Conservation (phyloP, 2,888 invertebrate genomes). For the Tachina grossa region DNA sequence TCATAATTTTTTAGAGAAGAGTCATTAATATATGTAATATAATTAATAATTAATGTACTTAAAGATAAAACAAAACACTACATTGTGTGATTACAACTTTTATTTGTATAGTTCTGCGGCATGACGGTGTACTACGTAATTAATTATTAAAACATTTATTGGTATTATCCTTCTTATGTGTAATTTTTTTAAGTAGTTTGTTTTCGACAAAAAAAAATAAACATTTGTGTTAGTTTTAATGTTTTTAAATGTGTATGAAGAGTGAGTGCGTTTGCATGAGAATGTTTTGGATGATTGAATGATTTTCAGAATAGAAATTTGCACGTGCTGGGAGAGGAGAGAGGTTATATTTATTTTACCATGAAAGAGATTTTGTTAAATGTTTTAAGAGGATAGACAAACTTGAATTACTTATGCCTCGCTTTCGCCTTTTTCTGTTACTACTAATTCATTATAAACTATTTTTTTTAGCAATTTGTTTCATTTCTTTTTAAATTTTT, state of each 20-base stretch:
- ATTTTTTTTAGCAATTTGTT: slow-evolving; percentile 58
- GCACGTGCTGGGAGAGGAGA: slow-evolving; percentile 14
- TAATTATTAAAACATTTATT: slow-evolving; percentile 33
- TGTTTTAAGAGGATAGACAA: slow-evolving; percentile 12
- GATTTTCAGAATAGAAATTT: slow-evolving; percentile 27
- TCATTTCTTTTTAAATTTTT: slow-evolving; percentile 52
- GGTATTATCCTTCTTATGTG: slow-evolving; percentile 29
- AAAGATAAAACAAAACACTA: slow-evolving; percentile 45
- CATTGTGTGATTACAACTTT: slow-evolving; percentile 24
- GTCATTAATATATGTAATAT: slow-evolving; percentile 12
- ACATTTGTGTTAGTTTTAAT: slow-evolving; percentile 24
- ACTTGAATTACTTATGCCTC: slow-evolving; percentile 57
- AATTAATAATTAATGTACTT: slow-evolving; percentile 6
- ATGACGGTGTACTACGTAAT: slow-evolving; percentile 8
- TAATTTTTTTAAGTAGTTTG: slow-evolving; percentile 51
- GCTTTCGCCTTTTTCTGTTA: slow-evolving; percentile 54
- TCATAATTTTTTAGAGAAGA: not conserved
- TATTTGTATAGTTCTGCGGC: slow-evolving; percentile 48
- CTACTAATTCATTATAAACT: slow-evolving; percentile 62
- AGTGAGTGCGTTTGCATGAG: slow-evolving; percentile 12
- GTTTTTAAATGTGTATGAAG: slow-evolving; percentile 12
- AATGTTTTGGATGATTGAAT: slow-evolving; percentile 35
- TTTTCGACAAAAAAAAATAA: slow-evolving; percentile 45
- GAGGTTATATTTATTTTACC: not conserved
- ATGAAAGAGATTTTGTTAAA: slow-evolving; percentile 19